Evolutionary conservation across 2,113 vertebrate species (phyloP), one percentile per base, ranked within the genome.

Genomic region (Pantherophis guttatus): DNA sequence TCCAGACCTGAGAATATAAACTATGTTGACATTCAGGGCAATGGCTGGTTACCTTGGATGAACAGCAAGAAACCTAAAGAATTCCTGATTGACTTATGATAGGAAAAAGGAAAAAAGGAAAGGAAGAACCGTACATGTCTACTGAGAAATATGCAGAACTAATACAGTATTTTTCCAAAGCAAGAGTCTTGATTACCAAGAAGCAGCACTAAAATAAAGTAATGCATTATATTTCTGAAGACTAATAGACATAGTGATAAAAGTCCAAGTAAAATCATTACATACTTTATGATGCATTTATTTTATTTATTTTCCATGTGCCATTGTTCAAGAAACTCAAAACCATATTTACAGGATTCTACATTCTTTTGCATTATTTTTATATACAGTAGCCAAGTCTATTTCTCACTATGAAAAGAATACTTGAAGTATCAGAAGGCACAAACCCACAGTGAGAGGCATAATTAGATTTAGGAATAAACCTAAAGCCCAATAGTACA

Each of bases 391-490:
- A 48, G 81, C 10, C 57, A 26, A 19, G 10, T 53, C 11, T 29
- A 13, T 91, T 26, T 48, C 4, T 48, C 39, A 54, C 50, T 87
- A 21, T 53, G 8, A 29, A 13, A 29, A 13, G 29, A 93, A 87
- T 33, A 62, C 33, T 90, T 21, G 33, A 44, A 29, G 7, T 33
- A 55, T 57, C 44, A n/a, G 58, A 95, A 39, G 21, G 4, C 87
- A 75, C 23, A 58, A 91, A 92, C 90, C 92, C 94, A 94, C 95
- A 50, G 13, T 21, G 2, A 92, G 33, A 94, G 94, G 88, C 59
- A 54, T 44, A 33, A 2, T 29, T 70, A n/a, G 29, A 81, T n/a
- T 57, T 96, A 93, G 91, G 95, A 94, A 90, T 13, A 94, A 57
- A 93, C 19, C 24, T 13, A 70, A 94, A 94, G 93, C 87, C 0